A percentile compares a stretch with the other conserved stretches of the same genome.
Conservation (phyloP, 2,797 vertebrate genomes). For the Zalophus californianus region DNA sequence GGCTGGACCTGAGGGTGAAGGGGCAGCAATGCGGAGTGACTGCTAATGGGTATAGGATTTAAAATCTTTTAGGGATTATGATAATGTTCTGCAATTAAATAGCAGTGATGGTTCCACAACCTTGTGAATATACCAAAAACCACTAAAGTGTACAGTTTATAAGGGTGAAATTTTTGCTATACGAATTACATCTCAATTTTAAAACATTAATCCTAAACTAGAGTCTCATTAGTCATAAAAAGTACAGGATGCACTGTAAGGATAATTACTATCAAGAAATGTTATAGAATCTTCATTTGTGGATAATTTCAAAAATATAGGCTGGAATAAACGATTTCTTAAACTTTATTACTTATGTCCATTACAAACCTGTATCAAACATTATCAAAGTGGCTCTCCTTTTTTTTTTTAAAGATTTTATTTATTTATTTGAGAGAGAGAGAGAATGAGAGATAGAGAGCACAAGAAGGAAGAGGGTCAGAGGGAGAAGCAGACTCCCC, state of each 20-base stretch:
- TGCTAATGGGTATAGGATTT: slow-evolving; percentile 1
- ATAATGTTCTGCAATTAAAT: slow-evolving; percentile 18
- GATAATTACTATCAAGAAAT: background rate
- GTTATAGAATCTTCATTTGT: slow-evolving; percentile 31
- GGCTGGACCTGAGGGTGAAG: background rate
- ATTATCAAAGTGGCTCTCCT: background rate
- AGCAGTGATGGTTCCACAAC: background rate
- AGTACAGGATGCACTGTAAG: background rate
- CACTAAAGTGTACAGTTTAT: background rate
- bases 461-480: no score
- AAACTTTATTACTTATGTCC: slow-evolving; percentile 12
- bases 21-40: background rate
- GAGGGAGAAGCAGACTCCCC: no score
- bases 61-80: background rate
- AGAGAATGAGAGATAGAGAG: no score
- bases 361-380: slow-evolving; percentile 23
- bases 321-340: slow-evolving; percentile 31
- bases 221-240: slow-evolving; percentile 37
- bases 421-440: no score
- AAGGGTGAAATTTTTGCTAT: background rate
- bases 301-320: slow-evolving; percentile 41
- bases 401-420: background rate
- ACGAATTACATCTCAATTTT: background rate
- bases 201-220: slow-evolving; percentile 56
- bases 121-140: background rate